phyloP scores from a whole-genome alignment of 2,113 vertebrate species.

The Dicaeum eximium region DNA sequence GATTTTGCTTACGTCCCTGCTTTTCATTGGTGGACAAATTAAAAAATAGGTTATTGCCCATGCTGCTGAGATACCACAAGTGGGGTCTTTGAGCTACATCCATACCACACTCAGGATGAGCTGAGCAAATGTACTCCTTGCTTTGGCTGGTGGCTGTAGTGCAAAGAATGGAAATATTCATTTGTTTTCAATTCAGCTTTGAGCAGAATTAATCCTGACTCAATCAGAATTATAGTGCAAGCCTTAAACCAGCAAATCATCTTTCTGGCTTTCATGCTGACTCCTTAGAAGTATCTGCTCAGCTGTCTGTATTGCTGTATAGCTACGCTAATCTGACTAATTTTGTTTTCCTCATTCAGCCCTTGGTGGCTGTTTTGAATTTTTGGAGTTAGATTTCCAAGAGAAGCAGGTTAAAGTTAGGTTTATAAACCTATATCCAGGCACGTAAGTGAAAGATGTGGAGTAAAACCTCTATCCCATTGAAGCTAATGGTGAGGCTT shows the following conservation, averaged over 20 bases:
- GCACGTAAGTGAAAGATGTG: not conserved
- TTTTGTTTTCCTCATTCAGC: not conserved
- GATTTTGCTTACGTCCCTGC: not conserved
- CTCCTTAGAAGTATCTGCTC: not conserved
- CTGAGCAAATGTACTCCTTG: not conserved
- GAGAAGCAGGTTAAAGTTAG: not conserved
- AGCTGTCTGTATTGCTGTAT: not conserved
- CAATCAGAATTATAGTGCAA: not conserved
- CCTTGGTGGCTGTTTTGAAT: not conserved
- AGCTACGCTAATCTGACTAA: accelerated
- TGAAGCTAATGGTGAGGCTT: not conserved
- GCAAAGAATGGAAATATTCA: not conserved
- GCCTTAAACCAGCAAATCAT: not conserved
- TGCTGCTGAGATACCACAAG: not conserved
- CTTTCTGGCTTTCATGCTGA: not conserved
- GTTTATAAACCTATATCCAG: not conserved
- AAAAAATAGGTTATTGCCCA: not conserved
- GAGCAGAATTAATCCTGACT: not conserved
- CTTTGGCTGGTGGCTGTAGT: not conserved
- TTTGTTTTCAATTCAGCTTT: not conserved
- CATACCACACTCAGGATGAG: accelerated
- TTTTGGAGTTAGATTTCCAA: not conserved
- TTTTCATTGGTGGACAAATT: not conserved
- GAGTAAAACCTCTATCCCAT: not conserved
- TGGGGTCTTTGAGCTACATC: not conserved